Percentiles rank a stretch among this genome's conserved stretches.
Conservation (phyloP, 2,888 invertebrate genomes). For the Lasiommata megera region DNA sequence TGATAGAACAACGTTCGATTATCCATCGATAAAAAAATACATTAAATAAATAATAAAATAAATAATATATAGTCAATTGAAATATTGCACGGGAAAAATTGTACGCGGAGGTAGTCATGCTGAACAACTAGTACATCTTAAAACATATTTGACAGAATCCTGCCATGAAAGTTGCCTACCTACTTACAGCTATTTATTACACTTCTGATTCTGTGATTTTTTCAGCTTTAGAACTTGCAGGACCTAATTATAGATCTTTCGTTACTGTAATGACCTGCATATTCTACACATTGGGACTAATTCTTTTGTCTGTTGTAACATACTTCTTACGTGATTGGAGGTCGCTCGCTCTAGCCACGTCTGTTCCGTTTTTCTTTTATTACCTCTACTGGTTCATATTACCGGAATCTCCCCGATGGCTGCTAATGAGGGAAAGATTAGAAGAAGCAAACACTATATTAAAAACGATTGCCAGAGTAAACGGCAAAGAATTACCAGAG, state of each 20-base stretch:
- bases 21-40: no score
- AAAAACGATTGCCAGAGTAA: slow-evolving; percentile 88
- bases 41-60: no score
- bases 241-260: slow-evolving; percentile 94
- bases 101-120: no score
- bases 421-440: slow-evolving; percentile 90
- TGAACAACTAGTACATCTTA: no score
- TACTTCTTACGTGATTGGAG: slow-evolving; percentile 93
- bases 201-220: no score
- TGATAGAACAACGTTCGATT: no score
- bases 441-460: slow-evolving; percentile 91
- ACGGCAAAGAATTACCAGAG: slow-evolving; percentile 87
- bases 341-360: slow-evolving; percentile 88
- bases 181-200: no score
- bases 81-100: no score
- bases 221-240: slow-evolving; percentile 94
- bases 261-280: slow-evolving; percentile 96
- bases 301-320: slow-evolving; percentile 91
- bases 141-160: no score
- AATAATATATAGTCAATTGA: no score
- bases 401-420: slow-evolving; percentile 95
- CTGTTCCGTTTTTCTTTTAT: slow-evolving; percentile 91
- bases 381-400: slow-evolving; percentile 92
- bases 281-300: slow-evolving; percentile 93
- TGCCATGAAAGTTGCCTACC: no score